phyloP scores from a whole-genome alignment of 1,140 invertebrate genomes.

The Orchestia grillus region DNA sequence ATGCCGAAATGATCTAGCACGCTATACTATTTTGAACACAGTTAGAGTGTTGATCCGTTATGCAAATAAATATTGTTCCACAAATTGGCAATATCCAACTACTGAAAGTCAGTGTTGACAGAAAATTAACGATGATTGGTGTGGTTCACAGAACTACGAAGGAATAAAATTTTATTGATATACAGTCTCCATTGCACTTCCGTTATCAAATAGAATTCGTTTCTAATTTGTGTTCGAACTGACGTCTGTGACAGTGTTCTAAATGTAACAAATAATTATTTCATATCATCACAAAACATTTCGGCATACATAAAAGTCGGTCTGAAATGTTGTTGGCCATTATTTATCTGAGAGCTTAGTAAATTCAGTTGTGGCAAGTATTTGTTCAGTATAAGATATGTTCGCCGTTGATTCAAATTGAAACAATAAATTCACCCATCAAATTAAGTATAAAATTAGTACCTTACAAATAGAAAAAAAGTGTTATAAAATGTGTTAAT shows the following conservation, averaged over 20 bases:
- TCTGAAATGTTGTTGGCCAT: no score
- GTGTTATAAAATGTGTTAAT: neutral
- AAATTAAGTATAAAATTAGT: neutral
- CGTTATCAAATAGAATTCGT: neutral
- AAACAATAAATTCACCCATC: neutral
- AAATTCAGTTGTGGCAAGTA: no score
- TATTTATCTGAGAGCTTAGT: no score
- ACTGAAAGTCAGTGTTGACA: neutral
- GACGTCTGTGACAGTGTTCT: neutral
- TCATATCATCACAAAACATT: neutral
- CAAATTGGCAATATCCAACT: neutral
- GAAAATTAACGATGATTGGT: neutral
- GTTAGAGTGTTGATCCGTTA: neutral
- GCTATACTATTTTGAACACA: neutral
- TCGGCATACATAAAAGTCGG: neutral
- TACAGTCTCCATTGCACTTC: neutral
- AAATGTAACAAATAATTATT: neutral
- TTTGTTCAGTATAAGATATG: neutral
- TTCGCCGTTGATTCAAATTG: neutral
- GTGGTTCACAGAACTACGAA: neutral
- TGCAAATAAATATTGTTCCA: neutral
- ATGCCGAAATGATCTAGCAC: no score
- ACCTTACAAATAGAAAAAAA: neutral
- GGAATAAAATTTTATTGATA: neutral
- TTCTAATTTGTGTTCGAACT: neutral